phyloP scores from a whole-genome alignment of 2,888 invertebrate species.

The Azorinus chamasolen region DNA sequence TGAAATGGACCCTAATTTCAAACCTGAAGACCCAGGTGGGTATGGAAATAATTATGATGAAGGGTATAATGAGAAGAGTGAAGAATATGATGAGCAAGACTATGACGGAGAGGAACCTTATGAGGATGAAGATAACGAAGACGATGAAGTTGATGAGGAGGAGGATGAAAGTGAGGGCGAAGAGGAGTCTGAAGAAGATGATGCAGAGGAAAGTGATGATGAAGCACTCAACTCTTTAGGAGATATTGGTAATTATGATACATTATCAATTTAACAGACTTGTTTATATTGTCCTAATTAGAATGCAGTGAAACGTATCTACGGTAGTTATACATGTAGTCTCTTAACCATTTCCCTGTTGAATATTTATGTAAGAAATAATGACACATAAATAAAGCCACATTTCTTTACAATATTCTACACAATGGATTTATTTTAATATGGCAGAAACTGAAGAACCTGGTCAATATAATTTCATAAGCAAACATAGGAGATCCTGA shows the following conservation, averaged over 20 bases:
- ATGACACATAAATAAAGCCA: too few species aligned
- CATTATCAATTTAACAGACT: too few species aligned
- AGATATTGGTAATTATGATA: conserved; percentile 51
- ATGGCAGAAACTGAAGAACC: too few species aligned
- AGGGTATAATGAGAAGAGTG: conserved; percentile 10
- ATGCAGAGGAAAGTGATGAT: conserved; percentile 83
- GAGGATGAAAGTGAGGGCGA: conserved; percentile 87
- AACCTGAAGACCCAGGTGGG: neutral
- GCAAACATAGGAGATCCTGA: too few species aligned
- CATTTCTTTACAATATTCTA: too few species aligned
- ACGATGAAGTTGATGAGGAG: conserved; percentile 86
- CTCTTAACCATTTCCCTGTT: too few species aligned
- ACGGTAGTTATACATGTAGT: too few species aligned
- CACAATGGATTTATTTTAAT: too few species aligned
- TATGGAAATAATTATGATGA: conserved; percentile 6
- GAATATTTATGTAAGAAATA: too few species aligned
- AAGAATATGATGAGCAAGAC: conserved; percentile 27
- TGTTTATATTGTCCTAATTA: too few species aligned
- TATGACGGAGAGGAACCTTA: conserved; percentile 18
- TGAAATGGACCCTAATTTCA: neutral
- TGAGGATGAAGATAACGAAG: conserved; percentile 34
- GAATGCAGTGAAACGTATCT: too few species aligned
- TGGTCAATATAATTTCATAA: too few species aligned
- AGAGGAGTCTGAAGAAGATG: conserved; percentile 91
- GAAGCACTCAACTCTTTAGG: conserved; percentile 61